Evolutionary conservation across 1,140 invertebrate species (phyloP), one percentile per base, ranked within the genome.

Genomic region (Lasioglossum baleicum): DNA sequence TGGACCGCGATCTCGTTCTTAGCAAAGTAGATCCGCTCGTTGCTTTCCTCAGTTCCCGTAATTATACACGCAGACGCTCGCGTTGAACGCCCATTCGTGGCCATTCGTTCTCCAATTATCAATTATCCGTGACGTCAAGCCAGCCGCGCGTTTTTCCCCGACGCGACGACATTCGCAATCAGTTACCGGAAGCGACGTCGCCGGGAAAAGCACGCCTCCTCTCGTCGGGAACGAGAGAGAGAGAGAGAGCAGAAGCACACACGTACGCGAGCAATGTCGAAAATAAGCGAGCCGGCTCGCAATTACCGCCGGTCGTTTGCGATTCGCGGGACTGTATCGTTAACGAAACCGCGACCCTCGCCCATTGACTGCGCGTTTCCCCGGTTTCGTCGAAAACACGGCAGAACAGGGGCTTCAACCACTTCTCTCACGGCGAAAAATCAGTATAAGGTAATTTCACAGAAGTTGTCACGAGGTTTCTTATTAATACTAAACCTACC

Each of bases 201-300:
- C 44, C 13, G 22, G 15, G 40, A 17, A 71, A 71, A 72, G 4
- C 64, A 22, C n/a, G 8, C 20, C 26, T 15, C 2, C 44, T 13
- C 1, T 70, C 26, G 6, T 69, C 42, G n/a, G 17, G 81, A 68
- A 71, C 51, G 51, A 53, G 51, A 56, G 65, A n/a, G 68, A 61
- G 70, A 63, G 31, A 44, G 44, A 17, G 53, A 8, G 44, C 8
- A 44, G 8, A 7, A 11, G 44, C 44, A 11, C 8, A 11, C 11
- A 44, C 7, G 44, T 10, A 11, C 22, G 11, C 11, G 10, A 13
- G 31, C 44, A 26, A 60, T 42, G 51, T 69, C 65, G 61, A 84
- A 81, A 84, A 81, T 84, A 84, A 81, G 68, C 82, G 56, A 44
- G 26, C 5, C 22, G 7, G 53, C 2, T 65, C 58, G 64, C 65